Base-by-base conservation (phyloP, 2,113 vertebrate species). In the Forbesichthys papilliferus region DNA sequence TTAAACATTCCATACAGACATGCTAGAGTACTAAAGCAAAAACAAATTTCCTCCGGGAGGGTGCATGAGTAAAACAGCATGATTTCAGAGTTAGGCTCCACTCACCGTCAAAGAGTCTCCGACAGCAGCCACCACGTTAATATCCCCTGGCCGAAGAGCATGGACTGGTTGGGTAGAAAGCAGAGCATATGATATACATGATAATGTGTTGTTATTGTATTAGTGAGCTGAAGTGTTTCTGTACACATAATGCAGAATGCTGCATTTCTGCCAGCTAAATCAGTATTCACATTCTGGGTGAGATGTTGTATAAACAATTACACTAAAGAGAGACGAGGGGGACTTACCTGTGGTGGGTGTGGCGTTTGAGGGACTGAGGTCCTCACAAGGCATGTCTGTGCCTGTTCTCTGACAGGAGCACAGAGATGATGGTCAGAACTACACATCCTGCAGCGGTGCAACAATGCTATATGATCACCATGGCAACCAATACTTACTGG, bases 41-140 rank as follows among this genome's bases (percentile, higher is more conserved):
- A 42, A 14, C 16, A 13, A 54, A 14, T 16, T 9, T 54, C 53
- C n/a, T 3, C 51, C 12, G n/a, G 51, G 7, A 54, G 13, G 13
- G 13, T 9, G 11, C 13, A 4, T 20, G n/a, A 47, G 9, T 59
- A 8, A 27, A 3, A 18, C 11, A 57, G 59, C 9, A 10, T 13
- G 20, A 46, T 9, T 2, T 10, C 36, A 57, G 14, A 3, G 16
- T 13, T 48, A 33, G 16, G 12, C 33, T 42, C 33, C 3, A 76
- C 89, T 94, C 85, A 98, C 96, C 2, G 96, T 97, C 69, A 96
- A 73, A 77, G 95, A 96, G 83, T 97, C 96, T 61, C 96, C 97
- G 55, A 98, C 77, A 20, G 96, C 94, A 58, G 94, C 96, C 78
- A 98, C 88, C 7, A 97, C 81, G 66, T 82, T 92, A 59, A 98